A percentile compares a stretch with the other conserved stretches of the same genome.
Conservation (phyloP, 2,888 invertebrate genomes). For the Dascillus cervinus region DNA sequence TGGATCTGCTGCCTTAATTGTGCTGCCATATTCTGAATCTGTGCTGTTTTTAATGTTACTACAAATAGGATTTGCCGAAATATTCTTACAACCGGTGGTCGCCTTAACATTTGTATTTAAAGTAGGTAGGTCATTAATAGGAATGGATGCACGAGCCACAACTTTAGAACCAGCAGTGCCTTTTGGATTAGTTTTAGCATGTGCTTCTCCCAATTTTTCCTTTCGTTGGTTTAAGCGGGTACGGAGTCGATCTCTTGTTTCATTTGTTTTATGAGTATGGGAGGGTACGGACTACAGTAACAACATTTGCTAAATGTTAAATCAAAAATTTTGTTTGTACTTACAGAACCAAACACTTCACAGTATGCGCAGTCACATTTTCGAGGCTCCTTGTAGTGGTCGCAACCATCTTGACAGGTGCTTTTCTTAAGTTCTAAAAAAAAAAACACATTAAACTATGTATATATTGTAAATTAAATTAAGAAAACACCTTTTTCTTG, state of each 20-base stretch:
- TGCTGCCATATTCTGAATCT: neutral
- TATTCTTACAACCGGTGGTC: neutral
- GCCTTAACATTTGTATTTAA: neutral
- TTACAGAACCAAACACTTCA: constrained; percentile 37
- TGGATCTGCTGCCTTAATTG: neutral
- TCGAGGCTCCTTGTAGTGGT: constrained; percentile 33
- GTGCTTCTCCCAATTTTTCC: constrained; percentile 15
- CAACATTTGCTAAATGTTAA: constrained; percentile 1
- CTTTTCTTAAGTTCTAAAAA: constrained; percentile 24
- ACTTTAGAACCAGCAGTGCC: neutral
- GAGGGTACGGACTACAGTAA: constrained; percentile 20
- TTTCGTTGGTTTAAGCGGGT: constrained; percentile 34
- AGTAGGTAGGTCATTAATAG: neutral
- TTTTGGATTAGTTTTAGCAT: constrained; percentile 5
- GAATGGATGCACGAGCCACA: neutral
- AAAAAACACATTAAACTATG: too few relatives aligned
- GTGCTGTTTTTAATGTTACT: neutral
- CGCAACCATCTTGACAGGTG: constrained; percentile 23
- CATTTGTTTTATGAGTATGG: constrained; percentile 30
- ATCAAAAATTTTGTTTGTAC: constrained; percentile 5
- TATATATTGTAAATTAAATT: neutral
- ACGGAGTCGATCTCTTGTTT: constrained; percentile 36
- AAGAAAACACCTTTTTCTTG: constrained; percentile 6
- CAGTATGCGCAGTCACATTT: constrained; percentile 39
- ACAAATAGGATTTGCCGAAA: too few relatives aligned